A percentile compares a stretch with the other conserved stretches of the same genome.
These are phyloP conservation scores for Lithobates sylvaticus DNA, from an alignment of 2,797 vertebrate species.

Conservation along the genomic window DNA sequence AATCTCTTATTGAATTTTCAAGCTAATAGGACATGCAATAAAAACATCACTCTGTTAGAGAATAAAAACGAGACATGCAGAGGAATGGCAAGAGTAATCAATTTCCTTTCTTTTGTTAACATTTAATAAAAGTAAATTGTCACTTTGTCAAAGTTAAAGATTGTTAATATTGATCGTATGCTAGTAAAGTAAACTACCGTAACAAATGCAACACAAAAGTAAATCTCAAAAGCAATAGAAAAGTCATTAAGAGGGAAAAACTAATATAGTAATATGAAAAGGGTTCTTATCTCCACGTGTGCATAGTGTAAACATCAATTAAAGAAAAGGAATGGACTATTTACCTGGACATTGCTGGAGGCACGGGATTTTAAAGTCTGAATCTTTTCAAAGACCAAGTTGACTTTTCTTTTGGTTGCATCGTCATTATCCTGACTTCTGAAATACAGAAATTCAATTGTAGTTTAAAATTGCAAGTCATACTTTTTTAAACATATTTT, in stretches of 20 bases:
- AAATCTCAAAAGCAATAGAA: slow-evolving; percentile 25
- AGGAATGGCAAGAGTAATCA: background rate
- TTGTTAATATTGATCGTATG: background rate
- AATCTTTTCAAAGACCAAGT: slow-evolving; percentile 98
- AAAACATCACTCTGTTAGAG: background rate
- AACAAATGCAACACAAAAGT: background rate
- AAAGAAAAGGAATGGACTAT: slow-evolving; percentile 66
- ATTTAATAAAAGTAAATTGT: background rate
- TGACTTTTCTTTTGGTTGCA: slow-evolving; percentile 94
- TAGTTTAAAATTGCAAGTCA: no score
- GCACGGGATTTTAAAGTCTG: slow-evolving; percentile 96
- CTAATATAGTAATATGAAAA: background rate
- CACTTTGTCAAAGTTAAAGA: background rate
- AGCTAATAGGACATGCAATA: background rate
- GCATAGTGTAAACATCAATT: background rate
- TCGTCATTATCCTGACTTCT: slow-evolving; percentile 94
- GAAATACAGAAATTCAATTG: slow-evolving; percentile 22
- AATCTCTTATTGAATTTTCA: background rate
- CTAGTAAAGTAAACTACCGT: background rate
- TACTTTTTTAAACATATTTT: no score
- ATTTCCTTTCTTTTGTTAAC: background rate
- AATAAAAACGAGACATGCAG: background rate
- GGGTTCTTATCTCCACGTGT: background rate
- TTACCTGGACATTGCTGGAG: slow-evolving; percentile 80
- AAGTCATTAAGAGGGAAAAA: background rate